phyloP scores from a whole-genome alignment of 2,113 vertebrate genomes.

The Rostratula benghalensis region DNA sequence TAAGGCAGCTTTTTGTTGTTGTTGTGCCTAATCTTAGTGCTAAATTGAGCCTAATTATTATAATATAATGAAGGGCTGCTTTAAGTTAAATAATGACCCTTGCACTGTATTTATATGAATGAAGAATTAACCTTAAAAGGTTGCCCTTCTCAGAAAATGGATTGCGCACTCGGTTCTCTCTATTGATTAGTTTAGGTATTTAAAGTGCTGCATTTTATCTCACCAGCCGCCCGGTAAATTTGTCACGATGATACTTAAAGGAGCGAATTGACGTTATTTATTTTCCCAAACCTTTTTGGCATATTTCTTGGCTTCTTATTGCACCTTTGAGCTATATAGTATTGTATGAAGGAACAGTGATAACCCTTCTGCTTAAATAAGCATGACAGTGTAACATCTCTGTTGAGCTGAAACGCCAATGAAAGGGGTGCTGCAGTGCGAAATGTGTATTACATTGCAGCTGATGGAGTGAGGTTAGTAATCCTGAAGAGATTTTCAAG shows the following conservation, averaged over 20 bases:
- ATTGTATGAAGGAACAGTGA: slow-evolving; percentile 25
- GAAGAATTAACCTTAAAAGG: slow-evolving; percentile 43
- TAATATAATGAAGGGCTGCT: not conserved
- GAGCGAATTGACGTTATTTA: slow-evolving; percentile 52
- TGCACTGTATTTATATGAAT: not conserved
- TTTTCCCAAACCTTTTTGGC: slow-evolving; percentile 39
- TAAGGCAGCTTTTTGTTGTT: not conserved
- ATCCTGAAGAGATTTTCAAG: slow-evolving; percentile 8
- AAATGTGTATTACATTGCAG: not conserved
- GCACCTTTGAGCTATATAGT: slow-evolving; percentile 32
- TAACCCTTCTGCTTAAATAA: slow-evolving; percentile 59
- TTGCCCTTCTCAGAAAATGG: slow-evolving; percentile 50
- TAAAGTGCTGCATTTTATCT: slow-evolving; percentile 70
- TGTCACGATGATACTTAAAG: slow-evolving; percentile 58
- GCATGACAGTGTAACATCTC: not conserved
- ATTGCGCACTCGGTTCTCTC: not conserved
- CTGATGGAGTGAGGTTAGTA: not conserved
- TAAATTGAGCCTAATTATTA: not conserved
- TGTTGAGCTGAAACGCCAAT: not conserved
- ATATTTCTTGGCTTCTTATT: slow-evolving; percentile 15
- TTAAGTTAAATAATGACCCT: not conserved
- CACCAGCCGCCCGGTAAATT: slow-evolving; percentile 36
- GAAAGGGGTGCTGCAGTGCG: not conserved
- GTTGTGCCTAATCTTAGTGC: not conserved
- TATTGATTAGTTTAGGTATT: slow-evolving; percentile 46